Evolutionary conservation across 2,888 invertebrate genomes (phyloP).

Genomic region (Leucophora obtusa): DNA sequence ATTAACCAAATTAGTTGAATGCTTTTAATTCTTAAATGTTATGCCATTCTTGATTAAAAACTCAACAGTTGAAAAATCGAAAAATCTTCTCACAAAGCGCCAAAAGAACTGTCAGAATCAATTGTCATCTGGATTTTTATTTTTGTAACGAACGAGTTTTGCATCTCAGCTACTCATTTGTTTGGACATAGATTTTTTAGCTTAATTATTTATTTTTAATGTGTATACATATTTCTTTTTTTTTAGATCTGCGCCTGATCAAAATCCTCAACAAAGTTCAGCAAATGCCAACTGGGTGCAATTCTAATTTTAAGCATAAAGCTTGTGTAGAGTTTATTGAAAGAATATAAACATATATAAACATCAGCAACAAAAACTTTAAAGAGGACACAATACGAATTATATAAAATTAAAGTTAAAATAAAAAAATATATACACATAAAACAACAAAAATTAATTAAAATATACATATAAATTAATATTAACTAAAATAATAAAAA

Average conservation of each 20-base stretch:
- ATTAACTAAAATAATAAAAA: conserved; percentile 15
- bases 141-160: too few relatives aligned
- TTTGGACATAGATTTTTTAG: background rate
- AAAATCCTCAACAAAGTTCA: conserved; percentile 72
- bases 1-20: too few relatives aligned
- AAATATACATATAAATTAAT: conserved; percentile 49
- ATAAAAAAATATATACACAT: conserved; percentile 39
- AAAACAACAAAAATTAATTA: conserved; percentile 32
- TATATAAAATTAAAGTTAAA: conserved; percentile 51
- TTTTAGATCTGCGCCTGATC: conserved; percentile 67
- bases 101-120: too few relatives aligned
- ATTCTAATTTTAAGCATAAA: conserved; percentile 72
- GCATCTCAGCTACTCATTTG: too few relatives aligned
- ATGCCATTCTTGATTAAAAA: too few relatives aligned
- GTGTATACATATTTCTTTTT: background rate
- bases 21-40: too few relatives aligned
- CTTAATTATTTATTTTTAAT: background rate
- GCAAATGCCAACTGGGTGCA: conserved; percentile 79
- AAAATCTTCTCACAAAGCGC: too few relatives aligned
- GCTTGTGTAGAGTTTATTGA: conserved; percentile 44
- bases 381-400: conserved; percentile 58
- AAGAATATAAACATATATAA: conserved; percentile 29
- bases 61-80: too few relatives aligned
- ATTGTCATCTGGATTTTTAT: too few relatives aligned
- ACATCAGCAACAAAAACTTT: conserved; percentile 45